These are phyloP conservation scores for Orientallactaga sibirica DNA, from an alignment of 2,797 vertebrate genomes.

Conservation along the genomic window DNA sequence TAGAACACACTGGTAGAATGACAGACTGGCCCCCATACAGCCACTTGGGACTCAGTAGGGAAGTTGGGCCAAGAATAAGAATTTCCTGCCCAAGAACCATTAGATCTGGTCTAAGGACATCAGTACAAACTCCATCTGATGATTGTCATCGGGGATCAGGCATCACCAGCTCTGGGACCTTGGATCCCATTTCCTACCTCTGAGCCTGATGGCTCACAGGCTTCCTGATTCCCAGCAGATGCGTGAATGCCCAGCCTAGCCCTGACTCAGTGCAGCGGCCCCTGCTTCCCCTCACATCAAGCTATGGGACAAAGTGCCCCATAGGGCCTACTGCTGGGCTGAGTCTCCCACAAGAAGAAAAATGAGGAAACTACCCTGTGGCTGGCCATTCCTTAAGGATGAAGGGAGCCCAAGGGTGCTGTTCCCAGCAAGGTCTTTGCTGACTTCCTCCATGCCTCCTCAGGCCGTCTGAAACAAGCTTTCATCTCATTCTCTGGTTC, in stretches of 20 bases:
- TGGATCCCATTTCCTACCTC: background rate
- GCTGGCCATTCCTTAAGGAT: background rate
- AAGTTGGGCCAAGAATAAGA: constrained; percentile 1
- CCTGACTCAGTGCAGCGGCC: background rate
- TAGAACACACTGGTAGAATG: background rate
- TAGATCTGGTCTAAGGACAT: background rate
- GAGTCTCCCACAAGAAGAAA: too few species aligned
- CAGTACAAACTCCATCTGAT: background rate
- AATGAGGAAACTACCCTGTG: too few species aligned
- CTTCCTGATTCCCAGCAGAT: background rate
- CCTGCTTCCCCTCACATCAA: background rate
- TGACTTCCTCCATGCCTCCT: background rate
- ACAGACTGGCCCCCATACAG: background rate
- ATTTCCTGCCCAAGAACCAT: background rate
- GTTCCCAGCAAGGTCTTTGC: background rate
- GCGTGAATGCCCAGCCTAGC: background rate
- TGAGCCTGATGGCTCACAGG: background rate
- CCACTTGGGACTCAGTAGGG: background rate
- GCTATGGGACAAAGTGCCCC: background rate
- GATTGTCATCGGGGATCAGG: background rate
- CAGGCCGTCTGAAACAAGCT: background rate
- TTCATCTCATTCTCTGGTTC: background rate
- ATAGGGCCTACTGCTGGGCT: background rate
- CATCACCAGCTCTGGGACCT: background rate
- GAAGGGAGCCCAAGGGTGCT: background rate